Evolutionary conservation across 1,140 invertebrate species (phyloP), one percentile per base, ranked within the genome.

Genomic region (Hirudo medicinalis): DNA sequence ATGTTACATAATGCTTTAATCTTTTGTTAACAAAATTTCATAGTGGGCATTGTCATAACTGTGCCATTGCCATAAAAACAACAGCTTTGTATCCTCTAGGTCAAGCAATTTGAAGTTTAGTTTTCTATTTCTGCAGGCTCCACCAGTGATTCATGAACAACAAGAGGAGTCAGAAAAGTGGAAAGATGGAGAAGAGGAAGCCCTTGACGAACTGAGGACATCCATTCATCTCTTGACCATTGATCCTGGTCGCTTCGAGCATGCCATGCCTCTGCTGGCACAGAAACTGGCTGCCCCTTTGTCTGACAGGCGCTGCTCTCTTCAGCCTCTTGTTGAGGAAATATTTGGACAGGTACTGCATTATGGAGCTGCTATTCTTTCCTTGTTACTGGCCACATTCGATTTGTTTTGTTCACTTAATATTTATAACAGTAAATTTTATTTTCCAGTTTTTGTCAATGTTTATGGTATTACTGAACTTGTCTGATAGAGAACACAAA

Each of bases 211-310:
- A 11, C 36, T 70, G 54, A 53, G 55, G 54, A 40, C 40, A 43
- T 20, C 43, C 69, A 70, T 70, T 32, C 53, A 54, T 36, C 32
- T 54, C 8, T 32, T 70, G 20, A 70, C 69, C 53, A 55, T 53
- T 19, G 49, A 55, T n/a, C 69, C 69, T 15, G 69, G 69, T 22
- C 40, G 54, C 22, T 70, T 70, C 49, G 69, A 70, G 36, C 43
- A 54, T 19, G 32, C 54, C 49, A 70, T 70, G 69, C 49, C 53
- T 11, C 54, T 55, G 20, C 69, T 70, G 32, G 43, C 55, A 49
- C 29, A 54, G 49, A 54, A 53, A 29, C 54, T 70, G 19, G 53
- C 69, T 22, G 27, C 29, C 29, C 54, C 54, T 8, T 13, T 70
- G 54, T 32, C 53, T 54, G 69, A 49, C 20, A 53, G 55, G 43